Evolutionary conservation across 1,140 invertebrate species (phyloP).

Genomic region (Cydia strobilella): DNA sequence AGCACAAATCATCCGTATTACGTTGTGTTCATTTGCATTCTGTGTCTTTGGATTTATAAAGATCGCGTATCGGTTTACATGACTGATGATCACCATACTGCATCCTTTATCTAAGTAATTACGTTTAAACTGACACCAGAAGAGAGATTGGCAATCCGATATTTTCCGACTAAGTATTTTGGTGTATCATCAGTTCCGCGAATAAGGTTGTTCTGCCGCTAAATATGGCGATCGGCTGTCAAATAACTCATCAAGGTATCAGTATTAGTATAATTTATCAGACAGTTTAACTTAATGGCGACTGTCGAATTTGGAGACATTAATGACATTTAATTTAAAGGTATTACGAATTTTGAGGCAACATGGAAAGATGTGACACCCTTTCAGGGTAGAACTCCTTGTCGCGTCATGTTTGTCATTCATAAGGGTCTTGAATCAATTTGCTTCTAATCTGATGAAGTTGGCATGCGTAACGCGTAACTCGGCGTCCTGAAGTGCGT

Average conservation of each 20-base stretch:
- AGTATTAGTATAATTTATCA: conserved; percentile 13
- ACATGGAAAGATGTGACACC: not conserved
- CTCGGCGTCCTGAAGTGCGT: no score
- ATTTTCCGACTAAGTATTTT: conserved; percentile 8
- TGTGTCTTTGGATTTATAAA: not conserved
- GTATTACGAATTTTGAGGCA: not conserved
- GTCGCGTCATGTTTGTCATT: no score
- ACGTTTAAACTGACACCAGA: not conserved
- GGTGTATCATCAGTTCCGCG: conserved; percentile 21
- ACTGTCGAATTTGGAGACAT: not conserved
- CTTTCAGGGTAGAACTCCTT: no score
- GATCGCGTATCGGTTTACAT: not conserved
- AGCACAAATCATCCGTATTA: no score
- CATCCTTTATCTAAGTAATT: conserved; percentile 4
- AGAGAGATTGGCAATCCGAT: conserved; percentile 18
- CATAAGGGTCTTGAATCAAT: no score
- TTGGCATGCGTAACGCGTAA: no score
- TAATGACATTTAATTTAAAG: conserved; percentile 14
- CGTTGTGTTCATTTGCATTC: no score
- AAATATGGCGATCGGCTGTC: conserved; percentile 18
- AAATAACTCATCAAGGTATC: conserved; percentile 12
- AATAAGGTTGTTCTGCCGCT: conserved; percentile 11
- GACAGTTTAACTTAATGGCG: conserved; percentile 1
- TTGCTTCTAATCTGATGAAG: no score
- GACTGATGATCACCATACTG: not conserved